These are phyloP conservation scores for Botia kubotai DNA, from an alignment of 2,797 vertebrate genomes.

Conservation along the genomic window DNA sequence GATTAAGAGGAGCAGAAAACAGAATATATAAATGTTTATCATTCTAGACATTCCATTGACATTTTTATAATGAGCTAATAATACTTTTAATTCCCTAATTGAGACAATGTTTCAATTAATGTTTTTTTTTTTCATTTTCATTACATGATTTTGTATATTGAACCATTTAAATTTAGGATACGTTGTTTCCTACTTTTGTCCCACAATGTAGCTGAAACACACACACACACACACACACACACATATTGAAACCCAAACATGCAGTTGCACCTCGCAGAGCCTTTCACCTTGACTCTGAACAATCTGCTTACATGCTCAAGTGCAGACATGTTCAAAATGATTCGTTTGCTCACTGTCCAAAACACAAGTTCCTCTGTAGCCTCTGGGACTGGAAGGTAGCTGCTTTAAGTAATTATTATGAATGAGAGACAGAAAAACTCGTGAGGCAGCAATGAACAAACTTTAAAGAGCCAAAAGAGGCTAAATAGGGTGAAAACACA, in stretches of 20 bases:
- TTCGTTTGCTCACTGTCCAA: conserved; percentile 9
- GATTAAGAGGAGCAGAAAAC: not conserved
- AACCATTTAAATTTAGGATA: not conserved
- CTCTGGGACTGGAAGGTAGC: conserved; percentile 26
- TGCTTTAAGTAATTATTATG: conserved; percentile 32
- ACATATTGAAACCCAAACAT: conserved; percentile 4
- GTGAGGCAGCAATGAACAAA: not conserved
- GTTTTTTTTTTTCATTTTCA: not conserved
- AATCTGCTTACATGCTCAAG: conserved; percentile 22
- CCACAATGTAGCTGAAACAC: not conserved
- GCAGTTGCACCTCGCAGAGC: not conserved
- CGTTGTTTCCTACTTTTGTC: too few species aligned
- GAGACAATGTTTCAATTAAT: too few species aligned
- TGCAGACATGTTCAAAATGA: conserved; percentile 41
- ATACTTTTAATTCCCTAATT: too few species aligned
- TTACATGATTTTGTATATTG: not conserved
- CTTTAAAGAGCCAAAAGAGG: conserved; percentile 8
- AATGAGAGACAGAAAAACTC: conserved; percentile 10
- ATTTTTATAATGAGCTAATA: not conserved
- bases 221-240: not conserved
- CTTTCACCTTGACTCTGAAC: conserved; percentile 20
- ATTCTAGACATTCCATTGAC: not conserved
- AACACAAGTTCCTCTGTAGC: conserved; percentile 11
- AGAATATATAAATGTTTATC: not conserved
- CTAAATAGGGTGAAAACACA: conserved; percentile 21